Conservation (phyloP, 2,888 invertebrate species). For the Drosophila koepferae region DNA sequence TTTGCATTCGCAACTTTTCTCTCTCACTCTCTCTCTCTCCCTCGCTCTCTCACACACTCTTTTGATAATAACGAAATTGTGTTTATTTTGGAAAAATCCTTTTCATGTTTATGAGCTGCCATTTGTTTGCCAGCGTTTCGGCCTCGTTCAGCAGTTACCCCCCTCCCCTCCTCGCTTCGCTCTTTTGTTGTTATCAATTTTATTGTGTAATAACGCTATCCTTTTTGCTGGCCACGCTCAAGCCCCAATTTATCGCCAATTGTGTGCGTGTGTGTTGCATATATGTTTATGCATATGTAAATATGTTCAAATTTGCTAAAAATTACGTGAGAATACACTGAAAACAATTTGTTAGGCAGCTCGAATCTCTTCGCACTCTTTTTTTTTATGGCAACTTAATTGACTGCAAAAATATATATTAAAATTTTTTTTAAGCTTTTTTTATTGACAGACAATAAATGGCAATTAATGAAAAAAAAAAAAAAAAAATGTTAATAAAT, state of each 20-base stretch:
- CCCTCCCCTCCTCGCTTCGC: neutral
- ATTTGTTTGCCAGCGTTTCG: conserved; percentile 46
- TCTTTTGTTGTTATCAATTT: conserved; percentile 49
- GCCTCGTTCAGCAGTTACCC: neutral
- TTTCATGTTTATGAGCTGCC: conserved; percentile 53
- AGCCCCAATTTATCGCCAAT: conserved; percentile 7
- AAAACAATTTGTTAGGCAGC: neutral
- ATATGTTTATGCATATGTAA: conserved; percentile 23
- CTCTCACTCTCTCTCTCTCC: neutral
- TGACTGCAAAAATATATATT: neutral
- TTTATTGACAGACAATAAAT: neutral
- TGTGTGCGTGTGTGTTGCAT: conserved; percentile 20
- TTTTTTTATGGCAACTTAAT: neutral
- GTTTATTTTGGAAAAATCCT: conserved; percentile 54
- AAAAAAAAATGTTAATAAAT: neutral
- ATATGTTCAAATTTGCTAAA: conserved; percentile 32
- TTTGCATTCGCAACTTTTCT: conserved; percentile 56
- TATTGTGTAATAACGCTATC: conserved; percentile 44
- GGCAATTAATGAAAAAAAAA: neutral
- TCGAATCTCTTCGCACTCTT: neutral
- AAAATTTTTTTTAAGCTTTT: neutral
- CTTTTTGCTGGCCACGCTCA: conserved; percentile 14
- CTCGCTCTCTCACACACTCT: neutral
- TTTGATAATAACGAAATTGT: conserved; percentile 57
- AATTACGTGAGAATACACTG: conserved; percentile 17